phyloP scores from a whole-genome alignment of 2,888 invertebrate genomes.

The Brenthis ino region DNA sequence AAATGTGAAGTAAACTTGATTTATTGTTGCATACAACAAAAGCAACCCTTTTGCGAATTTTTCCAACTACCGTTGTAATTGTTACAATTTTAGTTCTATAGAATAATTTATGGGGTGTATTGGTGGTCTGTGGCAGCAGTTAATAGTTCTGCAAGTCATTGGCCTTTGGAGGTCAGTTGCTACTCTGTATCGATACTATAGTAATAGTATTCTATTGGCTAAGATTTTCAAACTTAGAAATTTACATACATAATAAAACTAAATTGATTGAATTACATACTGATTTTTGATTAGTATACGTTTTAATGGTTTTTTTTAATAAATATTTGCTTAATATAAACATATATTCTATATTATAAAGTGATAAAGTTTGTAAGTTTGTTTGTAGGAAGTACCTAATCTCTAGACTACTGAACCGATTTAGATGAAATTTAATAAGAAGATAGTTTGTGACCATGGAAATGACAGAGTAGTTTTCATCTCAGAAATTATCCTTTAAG shows the following conservation, averaged over 20 bases:
- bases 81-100: conserved; percentile 65
- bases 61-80: conserved; percentile 67
- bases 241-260: neutral
- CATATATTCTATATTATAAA: no score
- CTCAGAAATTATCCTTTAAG: no score
- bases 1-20: conserved; percentile 41
- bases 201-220: conserved; percentile 46
- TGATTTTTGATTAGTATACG: neutral
- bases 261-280: neutral
- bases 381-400: no score
- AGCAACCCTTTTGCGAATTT: conserved; percentile 59
- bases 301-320: no score
- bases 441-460: no score
- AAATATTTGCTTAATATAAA: no score
- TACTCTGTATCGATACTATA: conserved; percentile 54
- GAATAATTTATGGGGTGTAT: conserved; percentile 69
- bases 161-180: conserved; percentile 74
- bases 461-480: no score
- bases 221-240: conserved; percentile 52
- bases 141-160: conserved; percentile 71
- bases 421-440: no score
- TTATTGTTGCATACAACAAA: conserved; percentile 46
- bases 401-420: no score
- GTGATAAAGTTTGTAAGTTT: no score
- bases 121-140: conserved; percentile 69